Percentiles rank a stretch among this genome's conserved stretches.
Evolutionary conservation across 2,797 vertebrate species (phyloP).

Genomic region (Pantherophis alleghaniensis): DNA sequence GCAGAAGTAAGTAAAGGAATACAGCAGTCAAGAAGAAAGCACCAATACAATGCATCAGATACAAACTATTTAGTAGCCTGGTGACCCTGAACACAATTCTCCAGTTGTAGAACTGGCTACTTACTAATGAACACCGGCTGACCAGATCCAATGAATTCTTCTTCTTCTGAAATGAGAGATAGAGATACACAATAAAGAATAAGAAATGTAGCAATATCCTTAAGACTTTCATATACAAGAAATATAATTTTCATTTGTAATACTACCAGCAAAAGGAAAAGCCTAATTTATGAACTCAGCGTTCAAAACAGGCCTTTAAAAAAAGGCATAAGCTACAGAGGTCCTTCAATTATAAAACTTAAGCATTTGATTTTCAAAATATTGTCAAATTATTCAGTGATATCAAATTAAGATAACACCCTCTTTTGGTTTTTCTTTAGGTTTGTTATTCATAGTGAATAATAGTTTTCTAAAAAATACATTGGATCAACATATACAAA

Average conservation of each 20-base stretch:
- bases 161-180: conserved; percentile 76
- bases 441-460: background rate
- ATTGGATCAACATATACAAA: no score
- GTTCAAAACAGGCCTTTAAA: background rate
- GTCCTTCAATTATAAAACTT: background rate
- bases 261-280: background rate
- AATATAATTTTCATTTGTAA: background rate
- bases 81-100: background rate
- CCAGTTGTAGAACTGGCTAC: conserved; percentile 53
- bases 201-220: conserved; percentile 12
- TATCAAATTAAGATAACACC: background rate
- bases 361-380: background rate
- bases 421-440: background rate
- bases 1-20: background rate
- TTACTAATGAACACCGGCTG: conserved; percentile 75
- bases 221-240: background rate
- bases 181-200: conserved; percentile 40
- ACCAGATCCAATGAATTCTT: conserved; percentile 80
- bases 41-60: background rate
- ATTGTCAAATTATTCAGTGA: background rate
- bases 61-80: conserved; percentile 6
- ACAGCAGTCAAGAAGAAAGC: background rate
- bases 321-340: background rate
- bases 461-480: background rate
- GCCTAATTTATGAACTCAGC: background rate